phyloP scores from a whole-genome alignment of 2,113 vertebrate species.

The Chloropsis cyanopogon region DNA sequence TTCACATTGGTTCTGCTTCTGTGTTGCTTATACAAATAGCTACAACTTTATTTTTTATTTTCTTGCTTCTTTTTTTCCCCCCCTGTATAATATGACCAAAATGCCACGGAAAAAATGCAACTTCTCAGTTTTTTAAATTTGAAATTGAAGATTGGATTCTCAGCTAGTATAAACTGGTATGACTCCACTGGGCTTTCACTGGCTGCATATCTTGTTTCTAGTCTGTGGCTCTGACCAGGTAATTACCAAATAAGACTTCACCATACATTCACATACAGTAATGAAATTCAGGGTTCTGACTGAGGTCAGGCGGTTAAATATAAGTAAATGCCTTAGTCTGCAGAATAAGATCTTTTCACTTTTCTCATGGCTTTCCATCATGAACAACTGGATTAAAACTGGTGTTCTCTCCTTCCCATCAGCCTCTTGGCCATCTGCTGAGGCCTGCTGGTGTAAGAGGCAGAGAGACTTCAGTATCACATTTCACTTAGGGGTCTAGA shows the following conservation, averaged over 20 bases:
- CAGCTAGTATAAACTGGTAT: neutral
- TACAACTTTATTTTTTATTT: neutral
- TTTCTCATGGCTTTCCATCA: neutral
- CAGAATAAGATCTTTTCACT: neutral
- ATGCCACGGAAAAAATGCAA: neutral
- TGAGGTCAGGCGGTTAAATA: neutral
- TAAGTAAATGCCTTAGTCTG: neutral
- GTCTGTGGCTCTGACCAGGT: neutral
- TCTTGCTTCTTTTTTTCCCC: neutral
- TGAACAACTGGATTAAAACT: neutral
- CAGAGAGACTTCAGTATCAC: neutral
- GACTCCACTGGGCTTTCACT: neutral
- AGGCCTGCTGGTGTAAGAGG: neutral
- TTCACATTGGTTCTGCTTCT: neutral
- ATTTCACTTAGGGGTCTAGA: neutral
- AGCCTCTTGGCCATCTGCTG: neutral
- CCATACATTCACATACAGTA: neutral
- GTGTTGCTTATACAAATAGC: neutral
- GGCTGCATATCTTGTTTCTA: neutral
- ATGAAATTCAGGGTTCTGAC: neutral
- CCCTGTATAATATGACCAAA: neutral
- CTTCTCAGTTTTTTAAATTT: neutral
- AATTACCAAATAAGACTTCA: neutral
- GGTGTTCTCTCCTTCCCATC: neutral
- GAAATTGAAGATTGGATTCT: neutral